These are phyloP conservation scores for Galaxea fascicularis DNA, from an alignment of 92 coral and sea anemone species.

Conservation along the genomic window DNA sequence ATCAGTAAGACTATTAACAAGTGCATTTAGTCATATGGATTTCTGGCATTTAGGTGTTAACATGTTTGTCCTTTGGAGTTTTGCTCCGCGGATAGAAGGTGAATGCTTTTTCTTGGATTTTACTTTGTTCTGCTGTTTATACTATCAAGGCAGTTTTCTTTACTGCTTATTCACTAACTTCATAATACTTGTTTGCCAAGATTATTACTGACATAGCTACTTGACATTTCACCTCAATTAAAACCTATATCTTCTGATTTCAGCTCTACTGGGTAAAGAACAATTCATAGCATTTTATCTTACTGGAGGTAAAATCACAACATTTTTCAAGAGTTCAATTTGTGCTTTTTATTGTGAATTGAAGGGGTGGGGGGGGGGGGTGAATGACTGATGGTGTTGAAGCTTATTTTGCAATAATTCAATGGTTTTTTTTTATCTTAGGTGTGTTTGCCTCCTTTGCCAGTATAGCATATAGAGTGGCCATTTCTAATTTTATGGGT, in stretches of 20 bases:
- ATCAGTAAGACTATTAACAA: conserved; percentile 81
- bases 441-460: conserved; percentile 94
- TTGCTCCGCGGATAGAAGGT: conserved; percentile 96
- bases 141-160: neutral
- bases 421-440: conserved; percentile 19
- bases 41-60: conserved; percentile 93
- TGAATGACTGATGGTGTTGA: neutral
- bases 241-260: neutral
- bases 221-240: neutral
- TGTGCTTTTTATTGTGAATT: neutral
- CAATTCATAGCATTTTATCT: conserved; percentile 94
- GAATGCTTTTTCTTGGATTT: neutral
- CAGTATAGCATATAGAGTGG: conserved; percentile 86
- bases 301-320: conserved; percentile 81
- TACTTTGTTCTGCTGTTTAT: neutral
- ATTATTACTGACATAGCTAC: no score
- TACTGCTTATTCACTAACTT: no score
- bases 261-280: conserved; percentile 92
- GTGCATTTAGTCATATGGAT: conserved; percentile 91
- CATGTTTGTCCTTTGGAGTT: conserved; percentile 97
- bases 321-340: neutral
- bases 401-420: neutral
- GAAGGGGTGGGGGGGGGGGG: neutral
- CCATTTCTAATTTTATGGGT: conserved; percentile 59
- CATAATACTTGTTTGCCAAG: no score